phyloP scores from a whole-genome alignment of 2,797 vertebrate species.

The Sebastolobus altivelis region DNA sequence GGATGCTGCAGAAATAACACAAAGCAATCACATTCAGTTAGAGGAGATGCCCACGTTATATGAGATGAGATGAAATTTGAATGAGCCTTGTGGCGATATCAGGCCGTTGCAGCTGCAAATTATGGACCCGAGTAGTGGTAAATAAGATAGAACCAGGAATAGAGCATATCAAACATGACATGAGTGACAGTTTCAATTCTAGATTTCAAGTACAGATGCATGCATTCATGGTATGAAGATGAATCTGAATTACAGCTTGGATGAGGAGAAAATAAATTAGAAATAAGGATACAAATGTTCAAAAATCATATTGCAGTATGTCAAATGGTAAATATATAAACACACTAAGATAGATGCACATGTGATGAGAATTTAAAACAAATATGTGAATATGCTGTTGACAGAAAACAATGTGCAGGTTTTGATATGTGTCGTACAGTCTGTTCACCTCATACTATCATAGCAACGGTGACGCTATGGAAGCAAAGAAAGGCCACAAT shows the following conservation, averaged over 20 bases:
- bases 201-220: background rate
- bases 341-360: background rate
- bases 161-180: slow-evolving; percentile 27
- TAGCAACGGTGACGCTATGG: background rate
- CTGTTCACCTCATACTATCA: background rate
- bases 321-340: background rate
- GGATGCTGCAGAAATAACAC: slow-evolving; percentile 17
- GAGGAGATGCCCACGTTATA: background rate
- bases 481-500: background rate
- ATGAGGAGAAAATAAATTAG: slow-evolving; percentile 2
- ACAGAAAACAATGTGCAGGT: background rate
- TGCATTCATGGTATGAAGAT: background rate
- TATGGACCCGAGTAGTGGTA: slow-evolving; percentile 12
- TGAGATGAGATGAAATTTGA: slow-evolving; percentile 24
- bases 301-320: background rate
- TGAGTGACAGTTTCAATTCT: slow-evolving; percentile 29
- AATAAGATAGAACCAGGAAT: background rate
- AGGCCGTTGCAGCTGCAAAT: slow-evolving; percentile 6
- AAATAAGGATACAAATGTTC: background rate
- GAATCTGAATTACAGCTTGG: background rate
- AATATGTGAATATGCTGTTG: background rate
- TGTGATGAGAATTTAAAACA: background rate
- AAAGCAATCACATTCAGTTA: slow-evolving; percentile 12
- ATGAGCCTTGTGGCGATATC: slow-evolving; percentile 23
- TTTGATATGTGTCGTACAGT: background rate